These are phyloP conservation scores for Zaprionus ghesquierei DNA, from an alignment of 1,140 invertebrate genomes.

Conservation along the genomic window DNA sequence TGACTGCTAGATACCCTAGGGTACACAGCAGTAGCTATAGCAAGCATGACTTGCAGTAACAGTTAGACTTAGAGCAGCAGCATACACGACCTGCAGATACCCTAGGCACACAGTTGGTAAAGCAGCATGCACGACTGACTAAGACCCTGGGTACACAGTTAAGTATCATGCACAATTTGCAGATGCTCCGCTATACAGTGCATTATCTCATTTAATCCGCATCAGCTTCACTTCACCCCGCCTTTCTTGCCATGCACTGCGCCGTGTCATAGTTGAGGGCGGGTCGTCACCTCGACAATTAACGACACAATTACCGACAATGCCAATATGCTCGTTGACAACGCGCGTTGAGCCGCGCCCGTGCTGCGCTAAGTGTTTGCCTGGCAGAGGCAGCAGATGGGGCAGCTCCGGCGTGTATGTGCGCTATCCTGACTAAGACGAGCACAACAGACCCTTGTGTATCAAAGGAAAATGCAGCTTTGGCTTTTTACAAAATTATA, in stretches of 20 bases:
- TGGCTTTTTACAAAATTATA: slow-evolving; percentile 80
- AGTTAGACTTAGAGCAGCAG: too few relatives aligned
- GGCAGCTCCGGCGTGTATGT: slow-evolving; percentile 22
- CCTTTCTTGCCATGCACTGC: background rate
- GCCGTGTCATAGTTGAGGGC: slow-evolving; percentile 57
- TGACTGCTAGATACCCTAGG: too few relatives aligned
- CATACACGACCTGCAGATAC: background rate
- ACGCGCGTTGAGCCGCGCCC: background rate
- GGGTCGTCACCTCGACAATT: slow-evolving; percentile 68
- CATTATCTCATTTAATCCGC: too few relatives aligned
- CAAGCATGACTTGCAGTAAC: too few relatives aligned
- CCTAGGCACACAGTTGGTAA: background rate
- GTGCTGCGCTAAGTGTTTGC: slow-evolving; percentile 66
- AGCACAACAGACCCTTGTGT: slow-evolving; percentile 38
- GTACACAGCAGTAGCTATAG: too few relatives aligned
- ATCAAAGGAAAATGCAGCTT: slow-evolving; percentile 79
- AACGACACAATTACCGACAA: slow-evolving; percentile 70
- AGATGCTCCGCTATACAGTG: too few relatives aligned
- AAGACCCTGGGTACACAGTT: background rate
- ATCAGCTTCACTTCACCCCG: background rate
- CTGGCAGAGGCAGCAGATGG: slow-evolving; percentile 36
- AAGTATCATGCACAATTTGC: background rate
- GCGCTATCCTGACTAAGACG: slow-evolving; percentile 39
- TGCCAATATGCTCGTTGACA: slow-evolving; percentile 27
- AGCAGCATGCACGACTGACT: background rate